A percentile compares a stretch with the other conserved stretches of the same genome.
Evolutionary conservation across 2,113 vertebrate species (phyloP).

Genomic region (Lepidothrix coronata): DNA sequence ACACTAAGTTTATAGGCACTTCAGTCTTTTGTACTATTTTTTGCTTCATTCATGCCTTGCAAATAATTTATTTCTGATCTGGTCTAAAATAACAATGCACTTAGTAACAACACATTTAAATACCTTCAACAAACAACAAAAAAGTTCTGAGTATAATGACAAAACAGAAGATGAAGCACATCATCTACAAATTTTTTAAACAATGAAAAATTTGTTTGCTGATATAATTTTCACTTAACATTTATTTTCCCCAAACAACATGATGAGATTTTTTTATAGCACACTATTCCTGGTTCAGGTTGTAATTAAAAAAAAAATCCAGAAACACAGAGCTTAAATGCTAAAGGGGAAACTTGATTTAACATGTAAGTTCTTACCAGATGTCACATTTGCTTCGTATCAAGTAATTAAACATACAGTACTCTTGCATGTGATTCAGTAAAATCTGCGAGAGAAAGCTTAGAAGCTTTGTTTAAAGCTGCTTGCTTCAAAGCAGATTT

Average conservation of each 20-base stretch:
- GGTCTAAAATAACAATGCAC: neutral
- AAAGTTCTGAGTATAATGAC: neutral
- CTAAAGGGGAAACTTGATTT: conserved; percentile 43
- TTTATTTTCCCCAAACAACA: neutral
- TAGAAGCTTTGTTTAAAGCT: conserved; percentile 64
- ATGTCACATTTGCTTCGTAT: conserved; percentile 51
- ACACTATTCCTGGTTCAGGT: neutral
- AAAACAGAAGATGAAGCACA: neutral
- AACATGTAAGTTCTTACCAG: conserved; percentile 49
- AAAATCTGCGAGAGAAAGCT: conserved; percentile 53
- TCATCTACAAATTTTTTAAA: neutral
- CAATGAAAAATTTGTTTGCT: neutral
- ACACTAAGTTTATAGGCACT: neutral
- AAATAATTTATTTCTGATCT: neutral
- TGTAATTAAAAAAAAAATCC: neutral
- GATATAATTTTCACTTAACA: neutral
- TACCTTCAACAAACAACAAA: neutral
- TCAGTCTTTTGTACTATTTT: neutral
- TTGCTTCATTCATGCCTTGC: neutral
- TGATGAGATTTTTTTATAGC: neutral
- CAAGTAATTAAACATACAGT: conserved; percentile 60
- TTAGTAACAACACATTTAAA: neutral
- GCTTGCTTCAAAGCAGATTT: conserved; percentile 64
- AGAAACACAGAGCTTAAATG: conserved; percentile 14
- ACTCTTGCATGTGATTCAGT: conserved; percentile 39